Evolutionary conservation across 2,888 invertebrate genomes (phyloP).

Genomic region (Heliconius sara): DNA sequence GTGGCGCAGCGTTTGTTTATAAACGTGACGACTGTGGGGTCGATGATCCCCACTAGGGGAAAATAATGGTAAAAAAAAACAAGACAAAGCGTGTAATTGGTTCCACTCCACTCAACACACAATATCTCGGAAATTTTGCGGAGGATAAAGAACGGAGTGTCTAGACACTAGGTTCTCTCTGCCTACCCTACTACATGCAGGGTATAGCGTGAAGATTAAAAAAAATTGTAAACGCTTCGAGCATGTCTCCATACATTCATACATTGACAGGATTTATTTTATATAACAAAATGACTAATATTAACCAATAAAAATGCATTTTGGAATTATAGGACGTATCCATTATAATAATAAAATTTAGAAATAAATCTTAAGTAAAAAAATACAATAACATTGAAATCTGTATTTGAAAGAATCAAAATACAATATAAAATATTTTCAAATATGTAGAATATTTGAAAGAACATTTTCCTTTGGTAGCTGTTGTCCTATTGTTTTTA

Average conservation of each 20-base stretch:
- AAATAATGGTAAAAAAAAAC: too few relatives aligned
- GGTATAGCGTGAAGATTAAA: too few relatives aligned
- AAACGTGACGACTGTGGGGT: background rate
- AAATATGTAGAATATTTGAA: background rate
- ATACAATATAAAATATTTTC: background rate
- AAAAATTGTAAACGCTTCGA: background rate
- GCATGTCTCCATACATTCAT: slow-evolving; percentile 4
- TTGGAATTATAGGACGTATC: slow-evolving; percentile 32
- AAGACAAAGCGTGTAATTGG: background rate
- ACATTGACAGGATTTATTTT: background rate
- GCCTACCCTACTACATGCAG: too few relatives aligned
- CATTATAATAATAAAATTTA: too few relatives aligned
- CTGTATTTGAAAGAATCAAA: background rate
- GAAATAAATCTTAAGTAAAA: background rate
- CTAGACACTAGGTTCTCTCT: background rate
- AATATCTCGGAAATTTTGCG: too few relatives aligned
- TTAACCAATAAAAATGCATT: slow-evolving; percentile 29
- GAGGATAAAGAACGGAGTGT: too few relatives aligned
- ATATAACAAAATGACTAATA: background rate
- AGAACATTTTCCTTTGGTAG: background rate
- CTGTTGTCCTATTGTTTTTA: background rate
- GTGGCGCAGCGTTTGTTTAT: background rate
- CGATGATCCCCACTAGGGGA: background rate
- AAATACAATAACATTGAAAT: slow-evolving; percentile 3
- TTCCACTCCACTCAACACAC: background rate